Evolutionary conservation across 2,797 vertebrate species (phyloP), one percentile per base, ranked within the genome.

Genomic region (Orientallactaga sibirica): DNA sequence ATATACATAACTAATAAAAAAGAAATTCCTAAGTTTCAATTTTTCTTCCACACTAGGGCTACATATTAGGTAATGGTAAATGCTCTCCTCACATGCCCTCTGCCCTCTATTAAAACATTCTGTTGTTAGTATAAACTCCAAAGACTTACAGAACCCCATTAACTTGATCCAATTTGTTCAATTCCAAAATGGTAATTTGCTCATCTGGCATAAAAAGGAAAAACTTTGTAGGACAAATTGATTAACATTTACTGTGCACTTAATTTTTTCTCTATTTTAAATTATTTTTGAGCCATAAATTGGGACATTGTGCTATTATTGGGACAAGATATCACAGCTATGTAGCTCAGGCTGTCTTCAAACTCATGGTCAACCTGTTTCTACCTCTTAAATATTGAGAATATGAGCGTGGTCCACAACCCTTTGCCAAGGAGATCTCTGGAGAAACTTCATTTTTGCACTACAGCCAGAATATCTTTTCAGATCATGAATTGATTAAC

Each of bases 141-240:
- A 67, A 84, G 33, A 33, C 7, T 88, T 70, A 88, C 29, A 61
- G 86, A 71, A 20, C 18, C 77, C 64, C 19, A 91, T 89, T 86
- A 88, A 79, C n/a, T 64, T 90, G 41, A 90, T n/a, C n/a, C n/a
- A 68, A 14, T n/a, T 85, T 92, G 92, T 48, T 58, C 85, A 20
- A 77, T 86, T 25, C 62, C 52, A 52, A 94, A 95, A 64, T 74
- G 20, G 41, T 88, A 77, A 52, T 52, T 79, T n/a, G 27, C n/a
- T 27, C n/a, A n/a, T n/a, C n/a, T n/a, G n/a, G n/a, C n/a, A n/a
- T n/a, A n/a, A n/a, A n/a, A n/a, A 84, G 25, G n/a, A 80, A 83
- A 95, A 94, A 93, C 76, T n/a, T n/a, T n/a, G n/a, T n/a, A n/a
- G n/a, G n/a, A 70, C 8, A 27, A 92, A 91, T 48, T 41, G n/a